phyloP scores from a whole-genome alignment of 2,113 vertebrate species.

The Pangasianodon hypophthalmus region DNA sequence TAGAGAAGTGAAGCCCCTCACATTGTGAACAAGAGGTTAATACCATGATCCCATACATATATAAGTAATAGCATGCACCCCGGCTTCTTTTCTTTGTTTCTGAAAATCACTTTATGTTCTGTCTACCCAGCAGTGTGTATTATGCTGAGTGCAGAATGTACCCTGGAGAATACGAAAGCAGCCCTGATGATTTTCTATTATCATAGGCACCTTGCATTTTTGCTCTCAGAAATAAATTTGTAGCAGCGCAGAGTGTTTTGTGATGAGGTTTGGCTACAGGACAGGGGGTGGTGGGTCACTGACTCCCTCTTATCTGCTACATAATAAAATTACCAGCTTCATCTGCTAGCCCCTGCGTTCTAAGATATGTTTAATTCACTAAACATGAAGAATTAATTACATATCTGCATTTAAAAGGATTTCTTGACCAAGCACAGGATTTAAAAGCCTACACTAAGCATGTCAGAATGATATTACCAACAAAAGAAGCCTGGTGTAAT shows the following conservation, averaged over 20 bases:
- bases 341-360: conserved; percentile 56
- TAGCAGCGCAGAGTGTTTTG: conserved; percentile 58
- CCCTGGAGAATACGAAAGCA: conserved; percentile 67
- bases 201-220: conserved; percentile 60
- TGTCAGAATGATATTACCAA: conserved; percentile 75
- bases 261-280: conserved; percentile 44
- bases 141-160: conserved; percentile 69
- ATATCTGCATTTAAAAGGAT: conserved; percentile 78
- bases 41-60: conserved; percentile 72
- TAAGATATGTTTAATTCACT: conserved; percentile 76
- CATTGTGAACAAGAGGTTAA: conserved; percentile 69
- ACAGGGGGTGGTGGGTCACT: conserved; percentile 33
- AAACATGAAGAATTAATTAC: conserved; percentile 81
- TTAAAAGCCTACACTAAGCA: conserved; percentile 60
- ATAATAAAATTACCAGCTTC: conserved; percentile 68
- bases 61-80: conserved; percentile 69
- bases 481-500: conserved; percentile 63
- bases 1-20: conserved; percentile 33
- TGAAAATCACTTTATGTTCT: conserved; percentile 60
- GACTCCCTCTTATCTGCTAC: conserved; percentile 70
- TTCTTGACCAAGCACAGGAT: conserved; percentile 52
- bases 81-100: conserved; percentile 72
- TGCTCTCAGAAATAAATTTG: conserved; percentile 72
- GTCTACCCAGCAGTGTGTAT: conserved; percentile 40
- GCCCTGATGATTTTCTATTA: conserved; percentile 76